Evolutionary conservation across 2,113 vertebrate species (phyloP).

Genomic region (Camelus dromedarius): DNA sequence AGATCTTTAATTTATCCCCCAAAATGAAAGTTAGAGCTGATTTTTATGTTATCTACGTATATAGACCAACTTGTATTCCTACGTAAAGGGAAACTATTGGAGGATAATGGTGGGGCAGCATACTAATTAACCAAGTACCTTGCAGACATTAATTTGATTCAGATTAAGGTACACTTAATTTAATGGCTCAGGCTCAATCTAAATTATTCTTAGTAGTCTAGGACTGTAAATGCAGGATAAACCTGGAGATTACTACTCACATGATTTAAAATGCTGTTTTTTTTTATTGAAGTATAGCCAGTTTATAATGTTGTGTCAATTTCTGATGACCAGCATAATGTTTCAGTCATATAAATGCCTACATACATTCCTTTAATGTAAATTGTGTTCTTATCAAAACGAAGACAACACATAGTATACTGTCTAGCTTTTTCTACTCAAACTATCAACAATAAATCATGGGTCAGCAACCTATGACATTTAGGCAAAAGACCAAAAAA

Average conservation of each 20-base stretch:
- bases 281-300: too few relatives aligned
- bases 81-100: neutral
- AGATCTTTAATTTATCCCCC: neutral
- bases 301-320: too few relatives aligned
- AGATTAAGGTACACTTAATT: conserved; percentile 25
- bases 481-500: neutral
- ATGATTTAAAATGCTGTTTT: neutral
- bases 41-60: neutral
- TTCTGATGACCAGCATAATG: too few relatives aligned
- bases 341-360: too few relatives aligned
- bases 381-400: neutral
- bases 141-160: neutral
- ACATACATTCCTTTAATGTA: neutral
- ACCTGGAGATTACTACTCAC: neutral
- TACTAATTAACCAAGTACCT: neutral
- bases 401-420: neutral
- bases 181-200: neutral
- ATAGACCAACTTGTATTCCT: neutral
- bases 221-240: neutral
- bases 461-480: neutral
- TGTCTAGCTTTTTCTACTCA: neutral
- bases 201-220: neutral
- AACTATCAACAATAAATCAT: neutral
- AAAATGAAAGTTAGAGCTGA: neutral
- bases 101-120: rapidly evolving